These are phyloP conservation scores for Craterocephalus amniculus DNA, from an alignment of 2,797 vertebrate species.

Conservation along the genomic window DNA sequence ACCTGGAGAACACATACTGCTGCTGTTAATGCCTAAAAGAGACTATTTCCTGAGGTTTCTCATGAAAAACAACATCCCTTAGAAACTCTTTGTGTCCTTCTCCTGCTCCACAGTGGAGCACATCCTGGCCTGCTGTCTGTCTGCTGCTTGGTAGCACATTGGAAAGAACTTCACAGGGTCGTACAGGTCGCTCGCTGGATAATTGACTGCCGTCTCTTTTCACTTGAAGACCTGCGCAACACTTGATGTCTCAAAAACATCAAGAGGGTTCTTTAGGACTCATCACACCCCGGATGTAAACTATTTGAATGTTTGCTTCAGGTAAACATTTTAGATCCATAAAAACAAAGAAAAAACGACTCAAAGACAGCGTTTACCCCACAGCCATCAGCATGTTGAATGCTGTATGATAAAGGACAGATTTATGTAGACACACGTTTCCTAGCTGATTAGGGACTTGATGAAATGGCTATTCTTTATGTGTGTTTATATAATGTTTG, in stretches of 20 bases:
- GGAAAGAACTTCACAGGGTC: background rate
- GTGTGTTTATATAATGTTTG: background rate
- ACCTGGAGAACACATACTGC: too few relatives aligned
- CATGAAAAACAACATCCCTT: too few relatives aligned
- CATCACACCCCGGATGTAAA: background rate
- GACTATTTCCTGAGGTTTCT: too few relatives aligned
- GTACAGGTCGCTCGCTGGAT: background rate
- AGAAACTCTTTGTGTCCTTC: too few relatives aligned
- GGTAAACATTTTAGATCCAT: background rate
- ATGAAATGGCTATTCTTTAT: too few relatives aligned
- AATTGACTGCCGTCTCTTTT: background rate
- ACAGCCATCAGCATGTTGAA: background rate
- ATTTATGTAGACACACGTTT: background rate
- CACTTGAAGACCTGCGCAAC: background rate
- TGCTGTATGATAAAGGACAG: background rate
- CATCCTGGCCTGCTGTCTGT: too few relatives aligned
- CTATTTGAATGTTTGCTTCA: background rate
- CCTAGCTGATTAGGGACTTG: background rate
- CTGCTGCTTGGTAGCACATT: background rate
- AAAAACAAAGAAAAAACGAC: background rate
- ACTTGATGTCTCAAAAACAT: background rate
- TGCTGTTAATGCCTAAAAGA: too few relatives aligned
- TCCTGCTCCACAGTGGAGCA: too few relatives aligned
- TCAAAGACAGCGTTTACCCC: background rate
- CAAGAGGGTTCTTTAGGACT: background rate